phyloP scores from a whole-genome alignment of 2,888 invertebrate genomes.

The Gymnocheta viridis region DNA sequence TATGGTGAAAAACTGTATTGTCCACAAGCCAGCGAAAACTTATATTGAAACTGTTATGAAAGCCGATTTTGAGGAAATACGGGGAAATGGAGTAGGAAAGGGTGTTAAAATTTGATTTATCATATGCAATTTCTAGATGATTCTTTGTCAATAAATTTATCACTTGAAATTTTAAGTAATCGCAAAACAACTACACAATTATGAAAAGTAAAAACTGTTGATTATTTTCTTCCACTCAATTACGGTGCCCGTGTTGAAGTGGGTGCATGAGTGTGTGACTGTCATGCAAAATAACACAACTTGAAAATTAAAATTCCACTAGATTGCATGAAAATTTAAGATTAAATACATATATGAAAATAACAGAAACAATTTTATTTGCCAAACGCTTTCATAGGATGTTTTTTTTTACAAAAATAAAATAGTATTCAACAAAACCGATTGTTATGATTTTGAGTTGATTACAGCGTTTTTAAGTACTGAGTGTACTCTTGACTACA shows the following conservation, averaged over 20 bases:
- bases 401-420: not conserved
- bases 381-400: not conserved
- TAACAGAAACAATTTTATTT: not conserved
- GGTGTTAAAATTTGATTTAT: no score
- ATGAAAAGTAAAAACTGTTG: constrained; percentile 43
- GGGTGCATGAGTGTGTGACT: not conserved
- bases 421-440: not conserved
- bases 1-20: no score
- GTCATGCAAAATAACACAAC: not conserved
- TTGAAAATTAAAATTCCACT: constrained; percentile 62
- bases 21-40: no score
- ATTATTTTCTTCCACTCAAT: constrained; percentile 36
- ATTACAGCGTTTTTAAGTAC: not conserved
- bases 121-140: not conserved
- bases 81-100: not conserved
- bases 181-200: constrained; percentile 1
- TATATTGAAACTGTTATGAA: no score
- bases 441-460: not conserved
- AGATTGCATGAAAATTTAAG: no score
- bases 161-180: not conserved
- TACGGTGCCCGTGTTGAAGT: not conserved
- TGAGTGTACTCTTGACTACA: not conserved
- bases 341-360: not conserved
- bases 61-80: no score
- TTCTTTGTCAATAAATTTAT: not conserved